Evolutionary conservation across 2,888 invertebrate genomes (phyloP), one percentile per base, ranked within the genome.

Genomic region (Sphecodes monilicornis): DNA sequence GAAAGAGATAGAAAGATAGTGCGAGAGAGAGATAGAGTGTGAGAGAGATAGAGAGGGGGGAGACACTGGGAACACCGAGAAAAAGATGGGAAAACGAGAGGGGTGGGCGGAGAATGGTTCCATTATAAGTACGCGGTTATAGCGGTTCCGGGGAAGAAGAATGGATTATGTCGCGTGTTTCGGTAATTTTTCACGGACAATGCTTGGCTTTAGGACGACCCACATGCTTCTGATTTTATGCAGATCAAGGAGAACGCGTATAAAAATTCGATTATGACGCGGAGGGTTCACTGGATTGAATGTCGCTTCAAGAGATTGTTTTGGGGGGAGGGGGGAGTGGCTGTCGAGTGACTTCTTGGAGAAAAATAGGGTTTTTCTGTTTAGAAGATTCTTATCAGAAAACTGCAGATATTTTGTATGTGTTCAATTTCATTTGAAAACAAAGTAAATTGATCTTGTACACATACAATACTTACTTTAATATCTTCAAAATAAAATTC

Each of bases 101-200:
- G 73, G 71, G 39, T 68, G 79, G 72, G 13, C 32, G 80, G 71
- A 46, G 81, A 81, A 74, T 70, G 81, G 71, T 84, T 86, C 88
- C 85, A 91, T 91, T 91, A 90, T 91, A 91, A 92, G 91, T 90
- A 89, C 85, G 64, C 82, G 86, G 83, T 86, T 88, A 90, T 89
- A 87, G 81, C 84, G 79, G 79, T 84, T 82, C 76, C 74, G 50
- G 69, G 41, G 72, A 36, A 76, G 81, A 76, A 77, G 86, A 84
- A 88, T 84, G 82, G 85, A 74, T 66, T 84, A 64, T 84, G 89
- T 84, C 86, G 88, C 88, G 89, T 86, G 88, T 89, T 86, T 87
- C 84, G 84, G 84, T 87, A 69, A 89, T 89, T 89, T 89, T 89
- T 89, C 90, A 89, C 69, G 80, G 82, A 84, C 82, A 86, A 84